Base-by-base conservation (phyloP, 1,140 invertebrate genomes). In the Phthorimaea operculella region DNA sequence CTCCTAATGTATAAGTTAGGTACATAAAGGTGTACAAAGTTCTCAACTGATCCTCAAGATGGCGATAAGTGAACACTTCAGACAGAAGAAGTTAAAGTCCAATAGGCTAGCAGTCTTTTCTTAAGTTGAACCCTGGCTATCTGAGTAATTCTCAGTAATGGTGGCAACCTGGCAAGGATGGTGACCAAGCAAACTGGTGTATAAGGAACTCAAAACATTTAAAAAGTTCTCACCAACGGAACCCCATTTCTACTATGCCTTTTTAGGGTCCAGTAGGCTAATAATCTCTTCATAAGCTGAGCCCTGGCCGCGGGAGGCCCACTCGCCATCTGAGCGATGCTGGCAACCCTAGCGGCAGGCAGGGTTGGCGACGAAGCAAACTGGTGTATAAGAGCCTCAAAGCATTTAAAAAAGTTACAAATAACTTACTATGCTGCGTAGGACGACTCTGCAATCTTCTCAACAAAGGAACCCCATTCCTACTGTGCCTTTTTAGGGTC, bases 181-280 rank as follows among this genome's bases (percentile, higher is more conserved):
- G n/a, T n/a, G n/a, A n/a, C n/a, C n/a, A n/a, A n/a, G n/a, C n/a
- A n/a, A n/a, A n/a, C n/a, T n/a, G n/a, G n/a, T n/a, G n/a, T n/a
- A n/a, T n/a, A n/a, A n/a, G n/a, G n/a, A n/a, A n/a, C n/a, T n/a
- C n/a, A n/a, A n/a, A n/a, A n/a, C n/a, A n/a, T n/a, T n/a, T n/a
- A n/a, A n/a, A n/a, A n/a, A n/a, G n/a, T 86, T 56, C 97, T 81
- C 18, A 99, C 76, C 28, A 99, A 86, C 0, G 98, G 98, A 9
- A 99, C 98, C 1, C 98, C 98, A 86, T 98, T 98, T 49, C 98
- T 83, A 55, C 94, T 94, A 74, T 98, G 96, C n/a, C 98, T 78
- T 78, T 99, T 99, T 1, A 99, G 84, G 3, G 95, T 98, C 97
- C 98, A 99, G 74, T 95, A 96, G 0, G 94, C 93, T 47, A 96